These are phyloP conservation scores for Pandion haliaetus DNA, from an alignment of 2,113 vertebrate genomes.

Conservation along the genomic window DNA sequence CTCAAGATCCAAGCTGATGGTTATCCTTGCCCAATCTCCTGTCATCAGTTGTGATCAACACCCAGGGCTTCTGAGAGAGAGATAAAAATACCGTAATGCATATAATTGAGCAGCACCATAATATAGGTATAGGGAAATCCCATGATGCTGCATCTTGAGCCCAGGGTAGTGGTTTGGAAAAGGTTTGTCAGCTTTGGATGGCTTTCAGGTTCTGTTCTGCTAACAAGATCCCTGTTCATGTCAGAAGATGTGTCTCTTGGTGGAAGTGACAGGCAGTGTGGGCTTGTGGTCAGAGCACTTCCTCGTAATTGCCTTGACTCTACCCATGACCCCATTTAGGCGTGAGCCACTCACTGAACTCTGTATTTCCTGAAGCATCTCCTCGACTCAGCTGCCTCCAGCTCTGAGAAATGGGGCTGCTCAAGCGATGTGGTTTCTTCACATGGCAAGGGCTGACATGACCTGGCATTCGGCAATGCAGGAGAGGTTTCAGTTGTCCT, in stretches of 20 bases:
- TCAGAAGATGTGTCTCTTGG: background rate
- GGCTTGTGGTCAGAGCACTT: conserved; percentile 18
- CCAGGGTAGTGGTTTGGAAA: conserved; percentile 28
- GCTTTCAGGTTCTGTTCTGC: background rate
- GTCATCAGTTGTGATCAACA: background rate
- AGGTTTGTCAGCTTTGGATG: background rate
- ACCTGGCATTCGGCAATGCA: background rate
- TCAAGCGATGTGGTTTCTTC: background rate
- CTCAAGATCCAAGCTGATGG: background rate
- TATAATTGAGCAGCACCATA: background rate
- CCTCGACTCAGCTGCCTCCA: background rate
- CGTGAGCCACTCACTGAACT: background rate
- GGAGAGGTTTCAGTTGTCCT: background rate
- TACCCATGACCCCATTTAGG: background rate
- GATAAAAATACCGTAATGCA: background rate
- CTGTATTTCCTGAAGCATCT: background rate
- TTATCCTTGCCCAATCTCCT: background rate
- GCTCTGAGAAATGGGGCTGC: background rate
- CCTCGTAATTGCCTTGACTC: background rate
- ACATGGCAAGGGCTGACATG: background rate
- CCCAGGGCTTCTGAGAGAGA: background rate
- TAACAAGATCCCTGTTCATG: background rate
- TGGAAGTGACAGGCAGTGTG: background rate
- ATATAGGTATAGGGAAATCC: conserved; percentile 5
- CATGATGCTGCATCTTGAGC: background rate